Percentiles rank a stretch among this genome's conserved stretches.
Evolutionary conservation across 2,113 vertebrate genomes (phyloP).

Genomic region (Hydrochoerus hydrochaeris): DNA sequence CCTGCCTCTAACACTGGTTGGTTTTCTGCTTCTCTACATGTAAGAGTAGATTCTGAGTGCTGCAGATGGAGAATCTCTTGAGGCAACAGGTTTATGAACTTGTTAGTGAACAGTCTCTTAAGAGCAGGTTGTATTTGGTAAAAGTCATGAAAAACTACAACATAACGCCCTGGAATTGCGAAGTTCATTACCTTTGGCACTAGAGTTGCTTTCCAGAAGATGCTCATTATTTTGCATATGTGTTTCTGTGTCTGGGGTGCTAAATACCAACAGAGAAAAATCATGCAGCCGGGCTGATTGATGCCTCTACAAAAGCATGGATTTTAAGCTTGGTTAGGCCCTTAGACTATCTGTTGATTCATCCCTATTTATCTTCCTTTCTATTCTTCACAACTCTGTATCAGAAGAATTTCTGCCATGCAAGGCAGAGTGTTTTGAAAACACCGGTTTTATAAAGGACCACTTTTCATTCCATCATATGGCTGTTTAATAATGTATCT

Average conservation of each 20-base stretch:
- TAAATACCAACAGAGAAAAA: background rate
- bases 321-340: background rate
- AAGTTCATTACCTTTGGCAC: background rate
- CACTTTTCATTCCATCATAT: slow-evolving; percentile 49
- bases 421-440: slow-evolving; percentile 63
- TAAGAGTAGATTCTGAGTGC: background rate
- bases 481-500: slow-evolving; percentile 61
- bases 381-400: background rate
- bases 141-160: background rate
- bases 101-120: background rate
- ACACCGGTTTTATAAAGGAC: slow-evolving; percentile 50
- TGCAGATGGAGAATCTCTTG: background rate
- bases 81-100: background rate
- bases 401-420: background rate
- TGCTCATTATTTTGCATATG: background rate
- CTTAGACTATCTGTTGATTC: background rate
- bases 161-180: background rate
- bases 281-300: background rate
- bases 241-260: background rate
- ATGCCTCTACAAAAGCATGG: background rate
- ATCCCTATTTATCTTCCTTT: background rate
- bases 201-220: background rate
- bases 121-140: background rate
- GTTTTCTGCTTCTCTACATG: background rate
- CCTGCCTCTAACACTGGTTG: background rate